Evolutionary conservation across 1,140 invertebrate genomes (phyloP).

Genomic region (Drosophila pruinosa): DNA sequence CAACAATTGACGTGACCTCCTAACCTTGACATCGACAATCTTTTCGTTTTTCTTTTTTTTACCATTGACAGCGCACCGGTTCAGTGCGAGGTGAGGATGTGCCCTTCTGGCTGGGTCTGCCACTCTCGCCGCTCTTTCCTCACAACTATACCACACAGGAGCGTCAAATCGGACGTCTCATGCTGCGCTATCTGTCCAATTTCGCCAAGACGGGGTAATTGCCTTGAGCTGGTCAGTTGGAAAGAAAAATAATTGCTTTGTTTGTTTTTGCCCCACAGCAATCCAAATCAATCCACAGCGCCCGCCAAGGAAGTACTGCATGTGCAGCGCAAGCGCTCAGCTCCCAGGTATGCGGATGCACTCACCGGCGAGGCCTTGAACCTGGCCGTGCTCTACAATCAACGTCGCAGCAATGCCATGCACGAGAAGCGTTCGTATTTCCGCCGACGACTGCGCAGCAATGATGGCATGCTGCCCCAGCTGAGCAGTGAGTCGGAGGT

Average conservation of each 20-base stretch:
- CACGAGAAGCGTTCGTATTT: slow-evolving; percentile 67
- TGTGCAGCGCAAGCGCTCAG: slow-evolving; percentile 49
- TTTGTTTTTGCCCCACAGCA: too few species aligned
- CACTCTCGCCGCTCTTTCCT: slow-evolving; percentile 87
- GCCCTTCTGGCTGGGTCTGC: slow-evolving; percentile 96
- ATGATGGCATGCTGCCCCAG: slow-evolving; percentile 46
- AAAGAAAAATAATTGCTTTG: not conserved
- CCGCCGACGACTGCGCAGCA: slow-evolving; percentile 65
- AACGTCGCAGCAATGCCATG: slow-evolving; percentile 72
- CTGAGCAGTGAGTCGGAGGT: slow-evolving; percentile 44
- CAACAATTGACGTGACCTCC: too few species aligned
- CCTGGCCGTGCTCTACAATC: slow-evolving; percentile 76
- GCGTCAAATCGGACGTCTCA: slow-evolving; percentile 88
- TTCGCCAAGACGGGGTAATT: slow-evolving; percentile 91
- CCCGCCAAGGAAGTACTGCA: slow-evolving; percentile 24
- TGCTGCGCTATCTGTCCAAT: slow-evolving; percentile 92
- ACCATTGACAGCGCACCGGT: slow-evolving; percentile 86
- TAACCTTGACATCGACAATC: slow-evolving; percentile 43
- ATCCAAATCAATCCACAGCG: slow-evolving; percentile 68
- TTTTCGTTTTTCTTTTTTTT: slow-evolving; percentile 10
- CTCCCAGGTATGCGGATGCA: slow-evolving; percentile 9
- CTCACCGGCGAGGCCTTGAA: slow-evolving; percentile 52
- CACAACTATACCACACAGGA: slow-evolving; percentile 90
- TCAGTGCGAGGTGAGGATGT: slow-evolving; percentile 97
- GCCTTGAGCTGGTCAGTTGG: not conserved